Evolutionary conservation across 1,140 invertebrate genomes (phyloP), one percentile per base, ranked within the genome.

Genomic region (Lethrus apterus): DNA sequence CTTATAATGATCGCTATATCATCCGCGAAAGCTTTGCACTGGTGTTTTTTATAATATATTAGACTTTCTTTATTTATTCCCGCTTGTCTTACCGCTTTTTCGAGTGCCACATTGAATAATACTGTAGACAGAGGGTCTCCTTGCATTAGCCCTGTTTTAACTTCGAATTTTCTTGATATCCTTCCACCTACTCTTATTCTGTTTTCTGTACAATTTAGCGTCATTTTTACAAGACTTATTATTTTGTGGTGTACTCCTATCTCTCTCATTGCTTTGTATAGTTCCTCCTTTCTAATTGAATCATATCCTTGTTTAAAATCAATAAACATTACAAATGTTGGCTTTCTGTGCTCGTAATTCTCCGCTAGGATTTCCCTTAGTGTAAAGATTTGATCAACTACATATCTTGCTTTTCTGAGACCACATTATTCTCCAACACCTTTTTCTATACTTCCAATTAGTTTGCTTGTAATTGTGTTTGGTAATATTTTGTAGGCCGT

Each of bases 281-380:
- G 2, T 13, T 31, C 17, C 1, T 8, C n/a, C 33, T 38, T 35
- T 8, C 31, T 34, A 14, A 51, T 34, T 13, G 26, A 52, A 24
- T 57, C 55, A 43, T 55, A 57, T 4, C 42, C 52, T 33, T 41
- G 40, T 34, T 49, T 45, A 38, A 43, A 55, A 41, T 55, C 46
- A 2, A 53, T 40, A 26, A 53, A 52, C 1, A 57, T 14, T n/a
- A n/a, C 19, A 52, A 49, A 13, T 42, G 23, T 8, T 14, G 32
- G 32, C 32, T 33, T 33, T 14, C 8, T n/a, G n/a, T n/a, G n/a
- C n/a, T n/a, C n/a, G n/a, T n/a, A n/a, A n/a, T n/a, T n/a, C n/a
- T n/a, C n/a, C n/a, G 17, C 17, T 33, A 14, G 32, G n/a, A 33
- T 11, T 33, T 33, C 11, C 17, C 30, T 42, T 11, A 57, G 11